Base-by-base conservation (phyloP, 2,113 vertebrate genomes). In the Labrus mixtus region DNA sequence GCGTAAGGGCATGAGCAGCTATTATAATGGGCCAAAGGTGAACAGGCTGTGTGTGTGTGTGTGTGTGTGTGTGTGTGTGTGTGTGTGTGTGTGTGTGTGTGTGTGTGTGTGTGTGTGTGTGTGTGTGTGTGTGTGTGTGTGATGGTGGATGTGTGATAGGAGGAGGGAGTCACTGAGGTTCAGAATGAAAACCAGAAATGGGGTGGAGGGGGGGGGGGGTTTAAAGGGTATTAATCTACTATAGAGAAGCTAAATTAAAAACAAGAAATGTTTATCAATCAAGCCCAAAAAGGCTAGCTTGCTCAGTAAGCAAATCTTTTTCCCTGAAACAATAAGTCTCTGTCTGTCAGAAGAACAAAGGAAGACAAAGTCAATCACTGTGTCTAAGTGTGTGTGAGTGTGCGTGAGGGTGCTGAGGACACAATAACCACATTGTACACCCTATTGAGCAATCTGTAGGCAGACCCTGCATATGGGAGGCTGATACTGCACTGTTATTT, bases 11-110 rank as follows among this genome's bases (percentile, higher is more conserved):
- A 85, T 25, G 48, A 85, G 65, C 71, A 80, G 83, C 86, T 66
- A 86, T 90, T 89, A 86, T 79, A 82, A 81, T 0, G 9, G 73
- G 86, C 61, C 84, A 89, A 86, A 92, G 88, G 87, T 89, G 76
- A 90, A 70, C 13, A 54, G 53, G 58, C 20, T 59, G 36, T 71
- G n/a, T 65, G 64, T 57, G 73, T 58, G 29, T 69, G 53, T 73
- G 62, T 17, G 15, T 48, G 22, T 68, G n/a, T 82, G n/a, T n/a
- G n/a, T n/a, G n/a, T n/a, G n/a, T n/a, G n/a, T n/a, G n/a, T n/a
- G n/a, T n/a, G n/a, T n/a, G n/a, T n/a, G n/a, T n/a, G n/a, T n/a
- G n/a, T n/a, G n/a, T n/a, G n/a, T n/a, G n/a, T n/a, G n/a, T n/a
- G n/a, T n/a, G n/a, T n/a, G n/a, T n/a, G n/a, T n/a, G n/a, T n/a